Evolutionary conservation across 37 sponge, comb jelly and placozoan species (phyloP).

Genomic region (Ianthella basta): DNA sequence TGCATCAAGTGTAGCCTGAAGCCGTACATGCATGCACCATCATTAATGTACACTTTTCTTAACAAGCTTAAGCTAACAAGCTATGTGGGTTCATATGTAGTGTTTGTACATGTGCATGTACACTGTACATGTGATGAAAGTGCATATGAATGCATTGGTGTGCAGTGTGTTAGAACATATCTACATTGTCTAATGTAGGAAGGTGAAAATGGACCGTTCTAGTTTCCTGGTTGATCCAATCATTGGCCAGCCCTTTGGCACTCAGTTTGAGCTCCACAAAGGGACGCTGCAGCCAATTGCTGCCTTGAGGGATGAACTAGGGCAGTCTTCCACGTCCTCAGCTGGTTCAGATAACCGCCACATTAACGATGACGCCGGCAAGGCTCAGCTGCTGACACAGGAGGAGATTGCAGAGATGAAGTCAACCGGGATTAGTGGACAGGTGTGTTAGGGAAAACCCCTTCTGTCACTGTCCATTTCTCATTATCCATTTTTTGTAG

Average conservation of each 20-base stretch:
- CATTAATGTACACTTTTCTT: too few species aligned
- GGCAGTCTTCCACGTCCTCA: not conserved
- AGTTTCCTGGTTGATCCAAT: constrained; percentile 46
- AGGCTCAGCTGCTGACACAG: constrained; percentile 55
- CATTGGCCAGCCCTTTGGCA: constrained; percentile 54
- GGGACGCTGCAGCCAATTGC: not conserved
- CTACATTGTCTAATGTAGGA: constrained; percentile 21
- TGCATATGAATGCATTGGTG: too few species aligned
- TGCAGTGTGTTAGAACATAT: too few species aligned
- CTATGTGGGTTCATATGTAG: too few species aligned
- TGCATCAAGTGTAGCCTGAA: not conserved
- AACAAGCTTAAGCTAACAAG: too few species aligned
- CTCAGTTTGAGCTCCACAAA: constrained; percentile 44
- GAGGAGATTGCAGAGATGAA: constrained; percentile 55
- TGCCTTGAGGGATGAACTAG: not conserved
- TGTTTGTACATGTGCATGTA: too few species aligned
- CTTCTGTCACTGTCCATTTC: not conserved
- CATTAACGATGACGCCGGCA: constrained; percentile 49
- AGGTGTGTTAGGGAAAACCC: constrained; percentile 31
- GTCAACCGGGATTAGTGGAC: constrained; percentile 47
- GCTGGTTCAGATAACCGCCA: constrained; percentile 47
- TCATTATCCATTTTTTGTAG: not conserved
- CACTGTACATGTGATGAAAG: too few species aligned
- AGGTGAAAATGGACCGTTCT: constrained; percentile 53
- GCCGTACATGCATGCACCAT: too few species aligned